phyloP scores from a whole-genome alignment of 2,113 vertebrate species.

The Pomatostomus ruficeps region DNA sequence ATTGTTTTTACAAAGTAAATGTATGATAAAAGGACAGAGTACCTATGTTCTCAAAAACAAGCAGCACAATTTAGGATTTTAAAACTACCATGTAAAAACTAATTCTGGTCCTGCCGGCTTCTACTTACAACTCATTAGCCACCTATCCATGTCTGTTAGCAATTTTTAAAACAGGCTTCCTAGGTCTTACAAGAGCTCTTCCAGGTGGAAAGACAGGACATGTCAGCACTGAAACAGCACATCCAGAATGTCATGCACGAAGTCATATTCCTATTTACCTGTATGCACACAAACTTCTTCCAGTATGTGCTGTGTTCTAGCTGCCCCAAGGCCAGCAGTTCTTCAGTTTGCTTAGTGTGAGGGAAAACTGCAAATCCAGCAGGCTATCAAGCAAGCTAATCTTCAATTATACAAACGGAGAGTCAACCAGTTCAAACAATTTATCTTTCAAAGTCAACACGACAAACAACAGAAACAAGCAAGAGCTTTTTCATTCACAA shows the following conservation, averaged over 20 bases:
- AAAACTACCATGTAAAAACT: neutral
- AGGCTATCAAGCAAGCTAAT: neutral
- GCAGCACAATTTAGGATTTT: neutral
- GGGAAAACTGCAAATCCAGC: conserved; percentile 14
- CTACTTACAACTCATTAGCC: neutral
- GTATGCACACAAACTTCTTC: neutral
- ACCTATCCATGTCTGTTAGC: neutral
- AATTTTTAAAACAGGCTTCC: neutral
- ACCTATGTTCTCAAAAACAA: neutral
- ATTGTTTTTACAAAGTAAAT: neutral
- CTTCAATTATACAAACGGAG: neutral
- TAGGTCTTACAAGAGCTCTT: neutral
- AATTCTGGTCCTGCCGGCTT: neutral
- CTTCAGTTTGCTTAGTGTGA: neutral
- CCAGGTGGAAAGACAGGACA: neutral
- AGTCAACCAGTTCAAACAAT: conserved; percentile 12
- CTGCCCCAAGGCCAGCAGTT: neutral
- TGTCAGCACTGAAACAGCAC: neutral
- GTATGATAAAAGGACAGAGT: neutral
- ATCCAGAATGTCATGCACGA: neutral
- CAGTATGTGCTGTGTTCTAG: neutral
- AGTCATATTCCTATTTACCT: neutral
- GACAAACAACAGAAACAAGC: conserved; percentile 1
- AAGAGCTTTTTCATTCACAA: conserved; percentile 21
- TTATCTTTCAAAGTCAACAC: conserved; percentile 23